These are phyloP conservation scores for Phymatocera aterrima DNA, from an alignment of 2,888 invertebrate species.

Conservation along the genomic window DNA sequence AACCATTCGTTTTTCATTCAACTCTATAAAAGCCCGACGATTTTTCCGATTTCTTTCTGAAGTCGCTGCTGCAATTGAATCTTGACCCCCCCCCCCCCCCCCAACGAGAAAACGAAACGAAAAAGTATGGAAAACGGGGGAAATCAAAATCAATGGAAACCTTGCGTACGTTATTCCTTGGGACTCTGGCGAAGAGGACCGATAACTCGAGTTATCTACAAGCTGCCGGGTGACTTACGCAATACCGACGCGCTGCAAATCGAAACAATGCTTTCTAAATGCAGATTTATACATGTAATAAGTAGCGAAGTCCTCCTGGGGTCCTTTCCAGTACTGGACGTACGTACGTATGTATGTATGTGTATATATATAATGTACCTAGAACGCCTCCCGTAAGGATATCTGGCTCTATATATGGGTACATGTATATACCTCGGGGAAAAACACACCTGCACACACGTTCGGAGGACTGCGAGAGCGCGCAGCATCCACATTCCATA, in stretches of 20 bases:
- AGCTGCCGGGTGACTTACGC: slow-evolving; percentile 40
- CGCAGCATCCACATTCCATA: slow-evolving; percentile 69
- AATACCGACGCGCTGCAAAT: slow-evolving; percentile 41
- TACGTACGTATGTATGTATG: neutral
- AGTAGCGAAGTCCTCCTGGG: neutral
- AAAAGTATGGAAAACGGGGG: no score
- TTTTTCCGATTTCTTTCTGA: no score
- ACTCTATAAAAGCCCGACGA: no score
- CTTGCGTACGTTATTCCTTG: no score
- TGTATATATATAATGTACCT: slow-evolving; percentile 8
- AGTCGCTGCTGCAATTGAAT: no score
- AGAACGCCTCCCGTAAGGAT: slow-evolving; percentile 15
- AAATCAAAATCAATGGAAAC: no score
- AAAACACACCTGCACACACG: slow-evolving; percentile 35
- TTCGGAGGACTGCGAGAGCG: slow-evolving; percentile 20
- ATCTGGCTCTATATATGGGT: neutral
- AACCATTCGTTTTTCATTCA: no score
- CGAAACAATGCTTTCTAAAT: slow-evolving; percentile 54
- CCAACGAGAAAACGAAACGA: no score
- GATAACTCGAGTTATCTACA: neutral
- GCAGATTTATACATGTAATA: slow-evolving; percentile 39
- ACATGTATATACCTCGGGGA: neutral
- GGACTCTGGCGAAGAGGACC: neutral
- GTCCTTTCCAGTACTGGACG: neutral
- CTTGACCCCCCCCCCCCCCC: no score